A percentile compares a stretch with the other conserved stretches of the same genome.
Conservation (phyloP, 2,888 invertebrate species). For the Entomobrya proxima region DNA sequence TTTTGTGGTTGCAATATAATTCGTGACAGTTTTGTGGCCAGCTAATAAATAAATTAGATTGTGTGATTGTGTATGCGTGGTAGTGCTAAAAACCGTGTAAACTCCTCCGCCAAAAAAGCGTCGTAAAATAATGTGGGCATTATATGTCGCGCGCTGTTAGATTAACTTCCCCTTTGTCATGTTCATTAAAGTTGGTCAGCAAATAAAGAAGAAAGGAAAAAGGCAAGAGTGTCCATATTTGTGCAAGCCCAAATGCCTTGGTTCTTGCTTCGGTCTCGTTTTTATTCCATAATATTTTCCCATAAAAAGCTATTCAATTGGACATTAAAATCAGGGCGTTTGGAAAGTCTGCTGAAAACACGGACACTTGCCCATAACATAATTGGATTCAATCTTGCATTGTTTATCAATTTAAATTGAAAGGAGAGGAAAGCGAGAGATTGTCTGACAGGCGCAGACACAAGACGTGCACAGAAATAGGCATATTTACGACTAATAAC, state of each 20-base stretch:
- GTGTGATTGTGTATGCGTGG: background rate
- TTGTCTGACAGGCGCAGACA: too few relatives aligned
- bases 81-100: background rate
- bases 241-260: too few relatives aligned
- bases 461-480: too few relatives aligned
- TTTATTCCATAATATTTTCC: background rate
- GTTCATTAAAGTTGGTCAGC: too few relatives aligned
- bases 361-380: background rate
- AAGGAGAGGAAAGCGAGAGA: too few relatives aligned
- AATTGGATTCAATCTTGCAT: background rate
- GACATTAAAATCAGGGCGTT: background rate
- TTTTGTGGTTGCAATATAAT: background rate
- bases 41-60: constrained; percentile 12
- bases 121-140: background rate
- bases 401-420: too few relatives aligned
- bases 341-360: too few relatives aligned
- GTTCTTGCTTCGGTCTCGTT: too few relatives aligned
- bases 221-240: background rate
- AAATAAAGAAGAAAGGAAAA: too few relatives aligned
- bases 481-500: too few relatives aligned
- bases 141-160: too few relatives aligned
- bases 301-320: background rate
- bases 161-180: background rate
- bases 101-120: background rate
- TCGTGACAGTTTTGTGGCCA: constrained; percentile 4